Evolutionary conservation across 1,140 invertebrate species (phyloP), one percentile per base, ranked within the genome.

Genomic region (Neelides sp.): DNA sequence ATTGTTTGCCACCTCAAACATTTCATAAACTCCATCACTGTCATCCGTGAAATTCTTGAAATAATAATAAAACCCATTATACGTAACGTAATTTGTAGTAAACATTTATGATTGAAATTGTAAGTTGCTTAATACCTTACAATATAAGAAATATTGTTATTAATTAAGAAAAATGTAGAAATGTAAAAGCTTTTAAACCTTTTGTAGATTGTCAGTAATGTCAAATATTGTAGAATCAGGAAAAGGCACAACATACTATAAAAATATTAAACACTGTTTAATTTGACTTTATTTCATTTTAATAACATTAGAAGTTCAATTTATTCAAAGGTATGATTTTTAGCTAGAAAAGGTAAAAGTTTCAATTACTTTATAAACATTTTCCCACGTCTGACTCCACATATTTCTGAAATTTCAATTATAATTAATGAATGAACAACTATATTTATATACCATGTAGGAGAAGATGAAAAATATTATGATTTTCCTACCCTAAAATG

Each of bases 301-400:
- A n/a, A n/a, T n/a, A n/a, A n/a, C n/a, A n/a, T n/a, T n/a, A n/a
- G n/a, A n/a, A n/a, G n/a, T n/a, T n/a, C n/a, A n/a, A n/a, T n/a
- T n/a, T n/a, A n/a, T n/a, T n/a, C n/a, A n/a, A n/a, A n/a, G n/a
- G n/a, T n/a, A n/a, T n/a, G n/a, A n/a, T n/a, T n/a, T n/a, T n/a
- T n/a, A n/a, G n/a, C n/a, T n/a, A n/a, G n/a, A n/a, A n/a, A n/a
- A n/a, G n/a, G n/a, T n/a, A n/a, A n/a, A n/a, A n/a, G n/a, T n/a
- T n/a, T n/a, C n/a, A n/a, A n/a, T n/a, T n/a, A n/a, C 26, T n/a
- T 54, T 37, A 41, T 61, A 62, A 34, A 68, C 51, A 47, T 62
- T 55, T 34, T 62, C 60, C 86, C 86, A 92, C 8, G 80, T 82
- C 65, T 92, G 87, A 0, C 73, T 82, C 80, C 84, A 91, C 78